Percentiles rank a stretch among this genome's conserved stretches.
Evolutionary conservation across 2,888 invertebrate species (phyloP).

Genomic region (Balanococcus diminutus): DNA sequence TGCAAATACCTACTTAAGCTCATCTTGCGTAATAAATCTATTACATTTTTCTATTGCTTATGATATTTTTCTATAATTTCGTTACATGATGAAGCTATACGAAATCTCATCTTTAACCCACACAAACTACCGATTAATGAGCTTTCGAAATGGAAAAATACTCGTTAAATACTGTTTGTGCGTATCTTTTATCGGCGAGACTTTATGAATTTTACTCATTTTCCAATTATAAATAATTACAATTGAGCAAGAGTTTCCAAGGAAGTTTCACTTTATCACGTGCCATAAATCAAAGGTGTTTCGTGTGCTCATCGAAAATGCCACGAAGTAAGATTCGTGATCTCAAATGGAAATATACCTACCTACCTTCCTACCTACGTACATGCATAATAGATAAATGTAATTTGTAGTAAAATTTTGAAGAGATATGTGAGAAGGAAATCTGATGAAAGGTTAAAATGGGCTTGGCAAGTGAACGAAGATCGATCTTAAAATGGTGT

Average conservation of each 20-base stretch:
- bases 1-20: neutral
- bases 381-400: no score
- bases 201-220: neutral
- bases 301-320: neutral
- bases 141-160: slow-evolving; percentile 17
- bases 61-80: neutral
- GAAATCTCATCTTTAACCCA: neutral
- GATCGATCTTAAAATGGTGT: neutral
- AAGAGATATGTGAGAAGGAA: neutral
- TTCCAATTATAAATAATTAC: neutral
- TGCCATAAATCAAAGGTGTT: neutral
- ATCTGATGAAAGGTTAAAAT: neutral
- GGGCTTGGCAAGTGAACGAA: neutral
- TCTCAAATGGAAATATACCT: neutral
- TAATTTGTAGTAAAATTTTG: neutral
- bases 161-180: slow-evolving; percentile 1
- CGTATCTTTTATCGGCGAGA: neutral
- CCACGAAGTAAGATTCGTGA: neutral
- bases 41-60: neutral
- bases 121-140: neutral
- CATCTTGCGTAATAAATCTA: neutral
- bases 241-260: neutral
- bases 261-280: neutral
- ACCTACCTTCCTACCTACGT: neutral
- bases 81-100: neutral